These are phyloP conservation scores for Apis dorsata DNA, from an alignment of 1,140 invertebrate species.

Conservation along the genomic window DNA sequence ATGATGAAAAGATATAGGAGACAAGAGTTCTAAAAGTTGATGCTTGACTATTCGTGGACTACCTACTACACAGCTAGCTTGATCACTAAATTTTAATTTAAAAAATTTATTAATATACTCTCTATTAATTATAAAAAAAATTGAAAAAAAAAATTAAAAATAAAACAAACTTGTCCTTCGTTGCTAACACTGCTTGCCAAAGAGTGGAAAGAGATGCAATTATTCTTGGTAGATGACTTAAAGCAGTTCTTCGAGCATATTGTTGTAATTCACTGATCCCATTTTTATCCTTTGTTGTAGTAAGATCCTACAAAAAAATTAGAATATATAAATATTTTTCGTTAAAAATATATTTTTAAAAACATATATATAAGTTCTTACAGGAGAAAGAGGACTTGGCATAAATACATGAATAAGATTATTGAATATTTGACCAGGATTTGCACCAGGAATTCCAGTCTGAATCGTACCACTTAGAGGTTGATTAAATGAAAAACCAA, in stretches of 20 bases:
- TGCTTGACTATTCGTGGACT: slow-evolving; percentile 86
- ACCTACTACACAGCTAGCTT: slow-evolving; percentile 80
- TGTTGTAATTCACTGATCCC: slow-evolving; percentile 79
- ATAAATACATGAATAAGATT: slow-evolving; percentile 91
- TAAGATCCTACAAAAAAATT: slow-evolving; percentile 62
- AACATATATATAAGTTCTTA: slow-evolving; percentile 58
- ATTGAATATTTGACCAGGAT: slow-evolving; percentile 88
- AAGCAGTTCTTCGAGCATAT: slow-evolving; percentile 86
- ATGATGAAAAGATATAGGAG: slow-evolving; percentile 93
- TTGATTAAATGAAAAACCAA: slow-evolving; percentile 83
- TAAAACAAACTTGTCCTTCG: slow-evolving; percentile 78
- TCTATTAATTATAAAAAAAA: slow-evolving; percentile 5
- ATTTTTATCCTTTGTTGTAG: slow-evolving; percentile 69
- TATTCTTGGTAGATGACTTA: slow-evolving; percentile 90
- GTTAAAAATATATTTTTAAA: neutral
- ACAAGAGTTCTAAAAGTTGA: slow-evolving; percentile 91
- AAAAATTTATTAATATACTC: slow-evolving; percentile 26
- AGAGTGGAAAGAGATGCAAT: slow-evolving; percentile 89
- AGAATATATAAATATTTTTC: slow-evolving; percentile 10
- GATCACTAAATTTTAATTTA: slow-evolving; percentile 68
- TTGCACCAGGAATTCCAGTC: slow-evolving; percentile 80
- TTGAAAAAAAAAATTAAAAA: slow-evolving; percentile 27
- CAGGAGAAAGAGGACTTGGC: slow-evolving; percentile 79
- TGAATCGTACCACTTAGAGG: slow-evolving; percentile 78
- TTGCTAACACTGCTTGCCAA: slow-evolving; percentile 86